These are phyloP conservation scores for Setophaga petechia DNA, from an alignment of 2,113 vertebrate species.

Conservation along the genomic window DNA sequence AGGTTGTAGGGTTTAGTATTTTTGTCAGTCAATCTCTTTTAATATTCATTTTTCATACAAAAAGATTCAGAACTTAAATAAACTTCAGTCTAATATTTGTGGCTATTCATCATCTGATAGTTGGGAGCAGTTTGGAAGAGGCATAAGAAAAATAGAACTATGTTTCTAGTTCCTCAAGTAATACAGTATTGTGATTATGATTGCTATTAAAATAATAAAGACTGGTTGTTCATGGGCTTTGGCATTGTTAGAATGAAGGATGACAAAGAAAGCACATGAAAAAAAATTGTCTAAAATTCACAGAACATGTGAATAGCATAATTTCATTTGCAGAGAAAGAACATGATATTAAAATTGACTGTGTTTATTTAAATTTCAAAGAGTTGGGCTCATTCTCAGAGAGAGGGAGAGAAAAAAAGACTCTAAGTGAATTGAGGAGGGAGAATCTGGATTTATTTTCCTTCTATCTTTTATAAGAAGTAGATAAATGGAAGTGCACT, in stretches of 20 bases:
- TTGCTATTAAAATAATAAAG: not conserved
- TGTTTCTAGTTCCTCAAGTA: not conserved
- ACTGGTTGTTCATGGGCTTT: not conserved
- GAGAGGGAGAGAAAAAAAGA: not conserved
- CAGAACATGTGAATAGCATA: not conserved
- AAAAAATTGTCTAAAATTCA: not conserved
- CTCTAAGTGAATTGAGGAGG: not conserved
- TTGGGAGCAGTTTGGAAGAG: not conserved
- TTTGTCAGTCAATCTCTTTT: not conserved
- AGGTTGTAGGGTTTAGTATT: not conserved
- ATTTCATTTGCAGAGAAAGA: not conserved
- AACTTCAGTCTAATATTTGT: not conserved
- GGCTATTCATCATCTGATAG: not conserved
- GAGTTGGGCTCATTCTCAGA: not conserved
- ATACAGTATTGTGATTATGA: not conserved
- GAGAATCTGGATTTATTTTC: not conserved
- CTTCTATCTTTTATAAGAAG: not conserved
- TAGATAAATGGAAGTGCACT: not conserved
- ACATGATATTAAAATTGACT: not conserved
- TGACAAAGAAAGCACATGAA: not conserved
- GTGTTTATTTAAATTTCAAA: not conserved
- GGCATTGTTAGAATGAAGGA: not conserved
- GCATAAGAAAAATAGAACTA: not conserved
- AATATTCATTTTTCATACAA: not conserved
- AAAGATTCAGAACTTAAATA: not conserved